Evolutionary conservation across 2,797 vertebrate species (phyloP).

Genomic region (Nyctibius grandis): DNA sequence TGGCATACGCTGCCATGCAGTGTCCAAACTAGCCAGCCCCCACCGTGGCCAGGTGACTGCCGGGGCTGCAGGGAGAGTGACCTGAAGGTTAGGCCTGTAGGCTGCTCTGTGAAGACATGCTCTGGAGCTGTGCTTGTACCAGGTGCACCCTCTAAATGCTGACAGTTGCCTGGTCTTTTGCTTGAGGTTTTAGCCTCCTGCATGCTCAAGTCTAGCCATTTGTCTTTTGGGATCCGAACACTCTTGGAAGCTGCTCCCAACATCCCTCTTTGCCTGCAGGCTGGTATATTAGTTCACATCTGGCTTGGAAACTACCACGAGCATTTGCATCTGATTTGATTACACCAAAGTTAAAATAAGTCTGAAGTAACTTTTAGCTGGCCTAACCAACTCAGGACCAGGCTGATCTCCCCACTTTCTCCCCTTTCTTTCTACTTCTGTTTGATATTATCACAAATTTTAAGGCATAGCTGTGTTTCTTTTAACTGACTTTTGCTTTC

Average conservation of each 20-base stretch:
- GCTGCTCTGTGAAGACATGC: not conserved
- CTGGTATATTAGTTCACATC: not conserved
- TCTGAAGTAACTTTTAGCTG: not conserved
- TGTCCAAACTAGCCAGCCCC: not conserved
- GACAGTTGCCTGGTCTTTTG: not conserved
- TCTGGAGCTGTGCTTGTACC: not conserved
- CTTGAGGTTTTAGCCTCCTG: not conserved
- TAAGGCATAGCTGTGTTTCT: not conserved
- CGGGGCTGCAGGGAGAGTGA: not conserved
- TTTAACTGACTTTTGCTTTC: not conserved
- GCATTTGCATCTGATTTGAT: slow-evolving; percentile 8
- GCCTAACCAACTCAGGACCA: not conserved
- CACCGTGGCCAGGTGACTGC: not conserved
- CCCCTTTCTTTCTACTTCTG: not conserved
- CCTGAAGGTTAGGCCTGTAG: not conserved
- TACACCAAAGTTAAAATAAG: not conserved
- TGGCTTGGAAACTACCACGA: not conserved
- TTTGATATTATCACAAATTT: not conserved
- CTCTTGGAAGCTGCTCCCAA: not conserved
- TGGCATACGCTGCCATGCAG: accelerated
- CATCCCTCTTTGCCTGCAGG: not conserved
- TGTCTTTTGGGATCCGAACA: not conserved
- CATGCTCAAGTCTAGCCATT: not conserved
- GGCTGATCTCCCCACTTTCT: not conserved
- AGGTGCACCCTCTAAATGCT: not conserved